Evolutionary conservation across 1,140 invertebrate species (phyloP).

Genomic region (Saccostrea glomerata): DNA sequence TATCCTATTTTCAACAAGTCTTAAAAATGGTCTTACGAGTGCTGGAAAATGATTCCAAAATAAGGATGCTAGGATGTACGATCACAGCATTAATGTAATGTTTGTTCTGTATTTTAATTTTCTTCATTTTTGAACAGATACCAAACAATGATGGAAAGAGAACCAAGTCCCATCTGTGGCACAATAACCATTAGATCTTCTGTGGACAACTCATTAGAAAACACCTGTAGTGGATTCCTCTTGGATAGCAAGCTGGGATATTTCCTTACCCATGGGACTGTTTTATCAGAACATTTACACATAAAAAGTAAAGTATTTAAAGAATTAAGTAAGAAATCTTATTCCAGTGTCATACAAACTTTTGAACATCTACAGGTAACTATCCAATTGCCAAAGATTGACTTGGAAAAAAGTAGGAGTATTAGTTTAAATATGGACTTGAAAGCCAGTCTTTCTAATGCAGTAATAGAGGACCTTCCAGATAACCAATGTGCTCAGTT

Average conservation of each 20-base stretch:
- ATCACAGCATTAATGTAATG: too few relatives aligned
- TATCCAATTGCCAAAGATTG: constrained; percentile 31
- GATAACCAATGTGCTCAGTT: neutral
- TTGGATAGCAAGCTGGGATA: constrained; percentile 65
- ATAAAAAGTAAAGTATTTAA: constrained; percentile 38
- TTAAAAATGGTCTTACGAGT: too few relatives aligned
- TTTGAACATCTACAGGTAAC: neutral
- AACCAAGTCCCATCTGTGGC: neutral
- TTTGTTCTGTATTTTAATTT: too few relatives aligned
- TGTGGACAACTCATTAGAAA: neutral
- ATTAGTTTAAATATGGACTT: neutral
- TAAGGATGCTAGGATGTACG: too few relatives aligned
- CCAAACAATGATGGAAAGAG: neutral
- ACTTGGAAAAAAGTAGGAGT: neutral
- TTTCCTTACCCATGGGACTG: constrained; percentile 68
- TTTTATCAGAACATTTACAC: constrained; percentile 60
- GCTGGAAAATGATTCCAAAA: too few relatives aligned
- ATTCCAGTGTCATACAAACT: neutral
- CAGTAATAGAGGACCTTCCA: neutral
- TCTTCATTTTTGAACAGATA: neutral
- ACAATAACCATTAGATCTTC: neutral
- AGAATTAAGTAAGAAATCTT: constrained; percentile 35
- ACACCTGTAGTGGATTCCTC: constrained; percentile 68
- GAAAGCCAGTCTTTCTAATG: neutral
- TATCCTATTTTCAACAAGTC: too few relatives aligned